These are phyloP conservation scores for Xenopus laevis DNA, from an alignment of 2,113 vertebrate genomes.

Conservation along the genomic window DNA sequence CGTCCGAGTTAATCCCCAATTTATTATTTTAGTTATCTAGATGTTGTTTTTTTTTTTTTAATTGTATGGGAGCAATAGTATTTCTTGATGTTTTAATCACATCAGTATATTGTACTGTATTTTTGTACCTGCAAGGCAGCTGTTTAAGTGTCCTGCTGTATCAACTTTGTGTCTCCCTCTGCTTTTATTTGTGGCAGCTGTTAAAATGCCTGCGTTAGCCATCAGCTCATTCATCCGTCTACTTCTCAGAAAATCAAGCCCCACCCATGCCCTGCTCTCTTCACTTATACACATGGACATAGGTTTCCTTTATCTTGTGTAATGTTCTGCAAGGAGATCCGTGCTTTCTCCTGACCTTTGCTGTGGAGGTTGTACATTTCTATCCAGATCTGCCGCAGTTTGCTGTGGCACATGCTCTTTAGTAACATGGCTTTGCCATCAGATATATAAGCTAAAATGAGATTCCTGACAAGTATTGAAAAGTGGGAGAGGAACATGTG, in stretches of 20 bases:
- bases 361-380: conserved; percentile 24
- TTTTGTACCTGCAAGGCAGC: conserved; percentile 77
- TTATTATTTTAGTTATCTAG: conserved; percentile 56
- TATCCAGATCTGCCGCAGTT: conserved; percentile 5
- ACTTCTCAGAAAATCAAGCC: conserved; percentile 17
- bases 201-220: conserved; percentile 52
- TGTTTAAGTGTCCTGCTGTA: conserved; percentile 77
- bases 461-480: conserved; percentile 55
- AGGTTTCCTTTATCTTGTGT: neutral
- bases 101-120: conserved; percentile 71
- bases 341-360: conserved; percentile 12
- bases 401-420: conserved; percentile 17
- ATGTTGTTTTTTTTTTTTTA: conserved; percentile 63
- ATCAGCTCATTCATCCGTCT: conserved; percentile 45
- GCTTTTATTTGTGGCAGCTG: conserved; percentile 68
- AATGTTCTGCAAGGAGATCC: conserved; percentile 16
- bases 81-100: conserved; percentile 67
- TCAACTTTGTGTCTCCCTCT: conserved; percentile 56
- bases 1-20: neutral
- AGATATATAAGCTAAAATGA: conserved; percentile 58
- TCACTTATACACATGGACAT: conserved; percentile 11
- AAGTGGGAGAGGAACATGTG: conserved; percentile 58
- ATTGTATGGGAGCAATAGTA: conserved; percentile 74
- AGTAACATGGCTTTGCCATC: conserved; percentile 47
- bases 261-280: conserved; percentile 9